Conservation (phyloP, 2,113 vertebrate species). For the Caranx melampygus region DNA sequence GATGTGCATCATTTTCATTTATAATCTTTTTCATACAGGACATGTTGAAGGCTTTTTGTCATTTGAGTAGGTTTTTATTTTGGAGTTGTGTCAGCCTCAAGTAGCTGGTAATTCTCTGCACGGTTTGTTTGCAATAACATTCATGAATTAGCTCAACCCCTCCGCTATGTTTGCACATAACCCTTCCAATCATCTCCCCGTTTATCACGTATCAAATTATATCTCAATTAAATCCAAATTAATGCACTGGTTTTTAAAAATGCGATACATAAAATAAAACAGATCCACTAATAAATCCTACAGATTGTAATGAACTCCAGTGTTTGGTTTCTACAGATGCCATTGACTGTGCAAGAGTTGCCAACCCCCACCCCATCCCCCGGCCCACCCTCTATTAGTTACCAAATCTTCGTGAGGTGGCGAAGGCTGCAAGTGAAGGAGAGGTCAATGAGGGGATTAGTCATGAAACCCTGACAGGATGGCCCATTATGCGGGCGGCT, state of each 20-base stretch:
- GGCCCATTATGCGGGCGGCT: slow-evolving; percentile 65
- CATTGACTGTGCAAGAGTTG: slow-evolving; percentile 17
- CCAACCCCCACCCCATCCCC: neutral
- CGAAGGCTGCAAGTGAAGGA: slow-evolving; percentile 64
- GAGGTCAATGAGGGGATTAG: slow-evolving; percentile 81
- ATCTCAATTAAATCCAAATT: neutral
- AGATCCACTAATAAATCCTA: neutral
- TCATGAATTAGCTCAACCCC: neutral
- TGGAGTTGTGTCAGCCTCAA: too few relatives aligned
- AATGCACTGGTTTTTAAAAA: neutral
- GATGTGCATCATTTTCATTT: too few relatives aligned
- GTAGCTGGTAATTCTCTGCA: too few relatives aligned
- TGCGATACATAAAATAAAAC: neutral
- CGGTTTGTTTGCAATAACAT: too few relatives aligned
- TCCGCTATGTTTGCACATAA: neutral
- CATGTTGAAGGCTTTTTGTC: too few relatives aligned
- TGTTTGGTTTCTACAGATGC: slow-evolving; percentile 22
- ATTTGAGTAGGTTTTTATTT: too few relatives aligned
- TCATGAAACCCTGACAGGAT: slow-evolving; percentile 77
- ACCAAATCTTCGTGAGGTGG: slow-evolving; percentile 41
- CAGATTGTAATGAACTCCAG: neutral
- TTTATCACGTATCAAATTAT: slow-evolving; percentile 1
- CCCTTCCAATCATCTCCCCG: neutral
- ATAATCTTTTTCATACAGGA: too few relatives aligned
- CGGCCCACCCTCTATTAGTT: slow-evolving; percentile 1